A percentile compares a stretch with the other conserved stretches of the same genome.
These are phyloP conservation scores for Cryptoprocta ferox DNA, from an alignment of 2,797 vertebrate genomes.

Conservation along the genomic window DNA sequence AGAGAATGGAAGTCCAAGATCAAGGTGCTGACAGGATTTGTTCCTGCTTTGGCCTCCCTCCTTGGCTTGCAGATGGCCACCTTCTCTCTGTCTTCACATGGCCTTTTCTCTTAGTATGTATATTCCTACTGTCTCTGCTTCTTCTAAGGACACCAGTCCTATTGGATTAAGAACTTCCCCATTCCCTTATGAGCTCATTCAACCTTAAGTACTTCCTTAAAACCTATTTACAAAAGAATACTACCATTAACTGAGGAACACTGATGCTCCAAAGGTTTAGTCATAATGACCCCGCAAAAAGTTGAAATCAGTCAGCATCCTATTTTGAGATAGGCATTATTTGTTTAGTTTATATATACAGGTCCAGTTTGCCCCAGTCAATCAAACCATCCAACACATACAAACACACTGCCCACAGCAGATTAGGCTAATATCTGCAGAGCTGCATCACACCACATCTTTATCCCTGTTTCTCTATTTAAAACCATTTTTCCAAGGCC, in stretches of 20 bases:
- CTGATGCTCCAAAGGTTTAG: not conserved
- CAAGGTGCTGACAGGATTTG: not conserved
- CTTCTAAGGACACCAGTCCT: not conserved
- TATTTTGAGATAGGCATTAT: not conserved
- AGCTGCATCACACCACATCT: not conserved
- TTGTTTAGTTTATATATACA: not conserved
- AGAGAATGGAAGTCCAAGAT: not conserved
- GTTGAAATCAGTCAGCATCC: not conserved
- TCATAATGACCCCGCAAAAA: not conserved
- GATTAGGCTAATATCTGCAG: fast-evolving
- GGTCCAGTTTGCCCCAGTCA: not conserved
- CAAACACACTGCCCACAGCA: not conserved
- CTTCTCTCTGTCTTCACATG: not conserved
- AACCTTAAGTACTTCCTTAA: not conserved
- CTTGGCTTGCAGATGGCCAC: not conserved
- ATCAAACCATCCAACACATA: not conserved
- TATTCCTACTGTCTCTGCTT: not conserved
- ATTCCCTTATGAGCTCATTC: not conserved
- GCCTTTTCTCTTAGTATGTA: not conserved
- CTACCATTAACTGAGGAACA: not conserved
- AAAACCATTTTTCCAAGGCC: not conserved
- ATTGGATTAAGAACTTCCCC: not conserved
- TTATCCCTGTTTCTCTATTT: not conserved
- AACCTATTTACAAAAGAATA: not conserved
- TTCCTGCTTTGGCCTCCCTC: not conserved